Evolutionary conservation across 2,113 vertebrate species (phyloP).

Genomic region (Zootoca vivipara): DNA sequence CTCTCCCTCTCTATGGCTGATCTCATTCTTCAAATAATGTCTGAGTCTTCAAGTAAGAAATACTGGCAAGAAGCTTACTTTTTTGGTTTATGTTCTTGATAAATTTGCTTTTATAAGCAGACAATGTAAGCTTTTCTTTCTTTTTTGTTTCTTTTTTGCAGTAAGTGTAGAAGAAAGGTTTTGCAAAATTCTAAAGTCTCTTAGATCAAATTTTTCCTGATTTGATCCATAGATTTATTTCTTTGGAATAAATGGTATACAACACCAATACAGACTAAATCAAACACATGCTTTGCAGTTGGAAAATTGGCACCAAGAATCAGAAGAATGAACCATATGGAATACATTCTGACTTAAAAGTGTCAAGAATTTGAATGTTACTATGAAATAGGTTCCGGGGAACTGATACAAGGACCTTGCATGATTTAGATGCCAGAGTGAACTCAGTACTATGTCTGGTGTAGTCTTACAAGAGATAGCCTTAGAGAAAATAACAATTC

Average conservation of each 20-base stretch:
- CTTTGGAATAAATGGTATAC: conserved; percentile 55
- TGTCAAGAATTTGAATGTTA: conserved; percentile 46
- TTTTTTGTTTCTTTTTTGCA: background rate
- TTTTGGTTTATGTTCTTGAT: conserved; percentile 15
- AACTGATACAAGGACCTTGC: conserved; percentile 61
- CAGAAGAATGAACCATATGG: conserved; percentile 40
- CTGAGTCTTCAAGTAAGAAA: conserved; percentile 49
- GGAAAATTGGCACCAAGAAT: conserved; percentile 59
- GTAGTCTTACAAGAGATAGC: conserved; percentile 72
- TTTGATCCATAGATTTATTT: conserved; percentile 10
- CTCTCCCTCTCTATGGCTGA: conserved; percentile 45
- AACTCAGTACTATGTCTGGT: conserved; percentile 67
- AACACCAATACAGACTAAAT: conserved; percentile 60
- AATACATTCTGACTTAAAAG: conserved; percentile 41
- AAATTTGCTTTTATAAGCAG: conserved; percentile 46
- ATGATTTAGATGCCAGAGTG: conserved; percentile 62
- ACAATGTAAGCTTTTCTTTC: conserved; percentile 3
- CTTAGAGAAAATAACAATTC: conserved; percentile 72
- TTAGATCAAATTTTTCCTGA: conserved; percentile 4
- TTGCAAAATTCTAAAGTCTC: conserved; percentile 21
- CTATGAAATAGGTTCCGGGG: conserved; percentile 57
- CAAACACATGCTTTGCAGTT: conserved; percentile 48
- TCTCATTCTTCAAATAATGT: conserved; percentile 62
- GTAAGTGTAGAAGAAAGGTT: conserved; percentile 32
- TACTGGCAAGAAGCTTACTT: conserved; percentile 18